Base-by-base conservation (phyloP, 2,797 vertebrate genomes). In the Synanceia verrucosa region DNA sequence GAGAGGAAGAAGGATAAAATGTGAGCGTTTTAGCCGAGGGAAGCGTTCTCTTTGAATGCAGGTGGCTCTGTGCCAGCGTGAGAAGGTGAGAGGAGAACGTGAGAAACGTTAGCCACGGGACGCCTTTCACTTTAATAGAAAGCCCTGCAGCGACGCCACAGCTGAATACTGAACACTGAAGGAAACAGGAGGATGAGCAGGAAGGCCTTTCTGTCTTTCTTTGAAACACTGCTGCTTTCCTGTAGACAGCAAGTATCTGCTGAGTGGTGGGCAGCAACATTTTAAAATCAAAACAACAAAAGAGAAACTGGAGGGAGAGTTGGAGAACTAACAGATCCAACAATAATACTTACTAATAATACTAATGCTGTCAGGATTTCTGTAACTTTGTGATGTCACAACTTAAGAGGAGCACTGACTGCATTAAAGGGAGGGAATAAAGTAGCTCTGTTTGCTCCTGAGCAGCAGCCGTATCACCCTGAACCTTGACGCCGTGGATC, bases 191-290 rank as follows among this genome's bases (percentile, higher is more conserved):
- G 4, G 24, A 48, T 43, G 19, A 46, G 33, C 28, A 10, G 13
- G 37, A 26, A 71, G 56, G 51, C 11, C 47, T 53, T 57, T 64
- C 50, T 46, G 44, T 10, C 41, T 76, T 61, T 34, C 29, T 71
- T 39, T 75, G 21, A 69, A 84, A 64, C 55, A 19, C 13, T 44
- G n/a, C n/a, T 53, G 60, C 46, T 55, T 55, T 72, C 41, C 51
- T 9, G 14, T 59, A 31, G 59, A 64, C 16, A 59, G 53, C 37
- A 12, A 43, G 24, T 21, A 36, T 34, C n/a, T 36, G 19, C 19
- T 13, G 36, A 31, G 23, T 8, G 18, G 39, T n/a, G 39, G 39
- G n/a, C 7, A 29, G 13, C 23, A 36, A 60, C 4, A 7, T 29
- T 34, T 26, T 52, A 13, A 14, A 63, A 28, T 28, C 9, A n/a